Base-by-base conservation (phyloP, 2,888 invertebrate species). In the Spisula subtruncata region DNA sequence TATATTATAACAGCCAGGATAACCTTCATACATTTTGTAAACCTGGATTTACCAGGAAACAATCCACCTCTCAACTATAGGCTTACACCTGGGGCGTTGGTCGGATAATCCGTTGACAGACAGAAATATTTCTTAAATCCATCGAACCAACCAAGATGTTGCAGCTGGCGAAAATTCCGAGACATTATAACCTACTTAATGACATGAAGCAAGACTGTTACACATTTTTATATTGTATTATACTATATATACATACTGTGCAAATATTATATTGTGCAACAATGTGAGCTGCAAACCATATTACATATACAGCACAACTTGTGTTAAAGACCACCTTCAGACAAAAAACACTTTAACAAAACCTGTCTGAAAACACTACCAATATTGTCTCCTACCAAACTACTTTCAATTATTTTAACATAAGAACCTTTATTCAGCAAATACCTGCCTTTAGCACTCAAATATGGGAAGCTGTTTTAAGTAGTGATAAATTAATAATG, bases 101-200 rank as follows among this genome's bases (percentile, higher is more conserved):
- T n/a, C n/a, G 25, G 60, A 25, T 66, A 66, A 66, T 66, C 60
- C 25, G 25, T 66, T 25, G 60, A 66, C 60, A 66, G 60, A 66
- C 60, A 4, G 60, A n/a, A 12, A n/a, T 66, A 66, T 66, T 6
- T n/a, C n/a, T 25, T 25, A 66, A 66, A 66, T 66, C 60, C 60
- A 66, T 66, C 25, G n/a, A 25, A 10, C 25, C 60, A 25, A 10
- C 25, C 60, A 66, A 66, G 60, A 66, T 66, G 60, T 66, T 66
- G 60, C 60, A 6, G 41, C n/a, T 41, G 41, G 41, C 25, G 25
- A 25, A 66, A 66, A 66, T 66, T 66, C 60, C 60, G n/a, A 66
- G n/a, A 66, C n/a, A 25, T 66, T n/a, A 41, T 8, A 41, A 41
- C 2, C 41, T 8, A 41, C 2, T 41, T 41, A 41, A 25, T 25